Conservation (phyloP, 1,140 invertebrate species). For the Hypothenemus hampei region DNA sequence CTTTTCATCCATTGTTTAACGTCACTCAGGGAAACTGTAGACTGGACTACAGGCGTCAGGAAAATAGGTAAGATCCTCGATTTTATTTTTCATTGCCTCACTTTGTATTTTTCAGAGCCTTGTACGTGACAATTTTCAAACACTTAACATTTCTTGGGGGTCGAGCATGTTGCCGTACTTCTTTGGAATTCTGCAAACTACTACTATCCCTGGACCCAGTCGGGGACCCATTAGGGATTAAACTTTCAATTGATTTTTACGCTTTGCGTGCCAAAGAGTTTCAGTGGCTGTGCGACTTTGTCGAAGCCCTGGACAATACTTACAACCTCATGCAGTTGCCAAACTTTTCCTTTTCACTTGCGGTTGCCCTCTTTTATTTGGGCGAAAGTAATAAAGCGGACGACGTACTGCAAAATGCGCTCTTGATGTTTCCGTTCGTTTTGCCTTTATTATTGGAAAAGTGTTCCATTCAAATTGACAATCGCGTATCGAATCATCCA, state of each 20-base stretch:
- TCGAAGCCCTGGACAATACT: conserved; percentile 58
- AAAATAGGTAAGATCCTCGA: conserved; percentile 60
- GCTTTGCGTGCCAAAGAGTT: conserved; percentile 77
- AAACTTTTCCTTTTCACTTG: conserved; percentile 82
- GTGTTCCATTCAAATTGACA: conserved; percentile 68
- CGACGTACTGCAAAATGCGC: conserved; percentile 54
- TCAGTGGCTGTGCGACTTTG: conserved; percentile 73
- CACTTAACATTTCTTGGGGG: conserved; percentile 77
- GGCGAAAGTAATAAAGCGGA: conserved; percentile 53
- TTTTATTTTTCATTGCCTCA: neutral
- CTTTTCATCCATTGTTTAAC: conserved; percentile 78
- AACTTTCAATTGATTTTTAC: conserved; percentile 83
- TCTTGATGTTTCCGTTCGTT: conserved; percentile 81
- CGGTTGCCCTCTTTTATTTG: conserved; percentile 68
- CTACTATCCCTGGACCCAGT: conserved; percentile 76
- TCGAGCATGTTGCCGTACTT: conserved; percentile 74
- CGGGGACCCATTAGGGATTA: conserved; percentile 74
- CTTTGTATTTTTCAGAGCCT: conserved; percentile 53
- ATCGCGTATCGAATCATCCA: conserved; percentile 53
- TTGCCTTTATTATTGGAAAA: conserved; percentile 70
- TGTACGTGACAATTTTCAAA: conserved; percentile 82
- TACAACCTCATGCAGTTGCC: conserved; percentile 76
- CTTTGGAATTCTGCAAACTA: conserved; percentile 74
- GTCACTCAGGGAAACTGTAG: conserved; percentile 68
- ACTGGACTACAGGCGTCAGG: conserved; percentile 74